Conservation (phyloP, 2,888 invertebrate species). For the Lasius platythorax region DNA sequence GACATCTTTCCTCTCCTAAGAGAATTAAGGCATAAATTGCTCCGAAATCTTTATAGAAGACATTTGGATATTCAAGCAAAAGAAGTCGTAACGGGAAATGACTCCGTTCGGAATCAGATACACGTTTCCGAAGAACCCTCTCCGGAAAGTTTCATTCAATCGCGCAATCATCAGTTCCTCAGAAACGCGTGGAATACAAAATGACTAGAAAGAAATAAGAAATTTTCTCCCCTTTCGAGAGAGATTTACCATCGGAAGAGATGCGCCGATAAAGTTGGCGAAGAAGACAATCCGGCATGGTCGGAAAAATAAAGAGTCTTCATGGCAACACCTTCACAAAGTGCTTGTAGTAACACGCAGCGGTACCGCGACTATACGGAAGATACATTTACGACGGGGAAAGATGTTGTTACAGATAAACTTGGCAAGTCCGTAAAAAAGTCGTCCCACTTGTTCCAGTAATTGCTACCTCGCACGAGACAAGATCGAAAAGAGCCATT, state of each 20-base stretch:
- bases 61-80: slow-evolving; percentile 51
- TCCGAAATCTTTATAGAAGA: background rate
- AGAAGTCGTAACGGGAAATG: slow-evolving; percentile 54
- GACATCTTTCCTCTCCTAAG: background rate
- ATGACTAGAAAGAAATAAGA: slow-evolving; percentile 49
- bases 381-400: slow-evolving; percentile 55
- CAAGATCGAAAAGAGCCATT: slow-evolving; percentile 54
- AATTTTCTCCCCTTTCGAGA: slow-evolving; percentile 13
- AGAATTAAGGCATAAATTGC: slow-evolving; percentile 37
- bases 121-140: slow-evolving; percentile 53
- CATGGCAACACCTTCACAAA: slow-evolving; percentile 67
- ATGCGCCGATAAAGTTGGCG: slow-evolving; percentile 69
- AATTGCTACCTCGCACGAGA: slow-evolving; percentile 67
- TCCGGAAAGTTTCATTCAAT: slow-evolving; percentile 43
- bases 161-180: slow-evolving; percentile 55
- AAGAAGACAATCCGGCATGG: slow-evolving; percentile 48
- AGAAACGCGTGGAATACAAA: slow-evolving; percentile 68
- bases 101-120: slow-evolving; percentile 59
- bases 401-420: slow-evolving; percentile 73
- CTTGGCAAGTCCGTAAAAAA: slow-evolving; percentile 67
- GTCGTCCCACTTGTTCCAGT: slow-evolving; percentile 69
- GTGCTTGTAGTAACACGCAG: slow-evolving; percentile 52
- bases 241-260: slow-evolving; percentile 52
- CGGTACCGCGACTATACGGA: slow-evolving; percentile 44
- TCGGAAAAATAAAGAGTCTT: slow-evolving; percentile 56